A percentile compares a stretch with the other conserved stretches of the same genome.
Evolutionary conservation across 2,888 invertebrate genomes (phyloP).

Genomic region (Caenorhabditis drosophilae): DNA sequence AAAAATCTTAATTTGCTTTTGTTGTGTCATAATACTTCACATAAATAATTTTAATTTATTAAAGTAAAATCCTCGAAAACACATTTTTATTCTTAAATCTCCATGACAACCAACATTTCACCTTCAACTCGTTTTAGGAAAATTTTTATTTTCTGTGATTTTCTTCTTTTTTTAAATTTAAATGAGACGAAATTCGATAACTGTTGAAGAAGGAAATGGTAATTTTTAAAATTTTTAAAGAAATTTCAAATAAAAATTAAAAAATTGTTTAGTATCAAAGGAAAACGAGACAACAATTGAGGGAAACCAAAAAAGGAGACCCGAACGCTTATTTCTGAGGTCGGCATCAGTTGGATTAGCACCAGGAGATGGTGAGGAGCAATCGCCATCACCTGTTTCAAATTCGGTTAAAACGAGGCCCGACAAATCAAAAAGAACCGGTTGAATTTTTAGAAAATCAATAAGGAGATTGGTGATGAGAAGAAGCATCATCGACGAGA

Average conservation of each 20-base stretch:
- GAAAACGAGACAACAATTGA: neutral
- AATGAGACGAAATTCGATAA: constrained; percentile 30
- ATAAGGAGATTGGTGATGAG: too few species aligned
- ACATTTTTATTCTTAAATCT: too few species aligned
- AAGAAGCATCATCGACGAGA: constrained; percentile 45
- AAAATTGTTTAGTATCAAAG: neutral
- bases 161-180: too few species aligned
- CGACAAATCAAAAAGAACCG: neutral
- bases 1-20: too few species aligned
- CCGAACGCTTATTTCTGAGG: constrained; percentile 25
- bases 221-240: neutral
- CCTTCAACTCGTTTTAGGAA: too few species aligned
- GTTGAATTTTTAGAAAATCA: constrained; percentile 4
- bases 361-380: constrained; percentile 22
- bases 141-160: too few species aligned
- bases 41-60: too few species aligned
- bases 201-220: constrained; percentile 26
- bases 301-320: neutral
- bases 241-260: neutral
- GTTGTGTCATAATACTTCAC: neutral
- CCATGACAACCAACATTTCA: neutral
- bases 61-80: too few species aligned
- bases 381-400: constrained; percentile 11
- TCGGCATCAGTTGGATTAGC: constrained; percentile 20
- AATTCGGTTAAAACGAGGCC: neutral